These are phyloP conservation scores for Pyxicephalus adspersus DNA, from an alignment of 2,113 vertebrate species.

Conservation along the genomic window DNA sequence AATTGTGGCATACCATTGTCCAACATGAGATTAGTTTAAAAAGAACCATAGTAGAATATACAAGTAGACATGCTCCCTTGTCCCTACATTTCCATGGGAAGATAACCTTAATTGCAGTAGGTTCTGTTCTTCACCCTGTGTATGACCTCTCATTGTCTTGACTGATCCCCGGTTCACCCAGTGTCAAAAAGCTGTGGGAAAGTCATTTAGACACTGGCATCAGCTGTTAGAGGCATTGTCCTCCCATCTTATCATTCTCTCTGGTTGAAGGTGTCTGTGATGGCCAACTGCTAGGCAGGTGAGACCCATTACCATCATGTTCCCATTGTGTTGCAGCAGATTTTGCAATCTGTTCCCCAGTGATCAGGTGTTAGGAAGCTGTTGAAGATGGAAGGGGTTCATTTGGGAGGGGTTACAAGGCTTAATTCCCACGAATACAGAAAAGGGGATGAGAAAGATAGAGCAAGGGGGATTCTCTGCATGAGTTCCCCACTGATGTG, in stretches of 20 bases:
- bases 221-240: conserved; percentile 67
- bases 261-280: conserved; percentile 64
- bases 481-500: conserved; percentile 84
- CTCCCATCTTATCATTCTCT: conserved; percentile 60
- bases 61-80: conserved; percentile 62
- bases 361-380: conserved; percentile 70
- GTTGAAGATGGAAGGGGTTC: conserved; percentile 51
- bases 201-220: conserved; percentile 61
- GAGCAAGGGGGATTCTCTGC: conserved; percentile 80
- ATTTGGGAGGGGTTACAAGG: conserved; percentile 66
- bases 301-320: conserved; percentile 64
- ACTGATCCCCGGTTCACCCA: conserved; percentile 65
- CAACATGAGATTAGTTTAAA: neutral
- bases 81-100: conserved; percentile 73
- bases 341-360: conserved; percentile 53
- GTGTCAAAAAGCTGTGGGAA: conserved; percentile 72
- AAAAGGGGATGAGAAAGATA: conserved; percentile 74
- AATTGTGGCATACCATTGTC: conserved; percentile 66
- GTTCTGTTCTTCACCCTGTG: conserved; percentile 70
- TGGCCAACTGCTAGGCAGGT: conserved; percentile 61
- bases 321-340: conserved; percentile 55
- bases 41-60: conserved; percentile 20
- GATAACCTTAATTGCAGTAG: conserved; percentile 77
- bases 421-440: conserved; percentile 78
- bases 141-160: conserved; percentile 73